Conservation (phyloP, 1,140 invertebrate genomes). For the Linepithema humile region DNA sequence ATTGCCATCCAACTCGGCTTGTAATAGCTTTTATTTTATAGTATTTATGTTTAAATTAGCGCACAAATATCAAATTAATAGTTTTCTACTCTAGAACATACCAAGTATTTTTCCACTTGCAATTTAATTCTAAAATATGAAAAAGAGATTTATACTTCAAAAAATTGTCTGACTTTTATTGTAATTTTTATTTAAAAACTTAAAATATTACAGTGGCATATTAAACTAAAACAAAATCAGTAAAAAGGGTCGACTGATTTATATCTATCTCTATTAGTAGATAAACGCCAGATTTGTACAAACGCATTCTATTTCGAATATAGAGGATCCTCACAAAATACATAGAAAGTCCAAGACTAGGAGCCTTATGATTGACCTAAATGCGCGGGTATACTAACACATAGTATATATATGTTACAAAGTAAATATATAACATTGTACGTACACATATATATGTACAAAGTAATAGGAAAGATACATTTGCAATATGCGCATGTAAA, state of each 20-base stretch:
- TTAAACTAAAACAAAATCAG: too few species aligned
- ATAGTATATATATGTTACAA: background rate
- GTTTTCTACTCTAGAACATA: background rate
- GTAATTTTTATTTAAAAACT: background rate
- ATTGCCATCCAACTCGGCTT: too few species aligned
- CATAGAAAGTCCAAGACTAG: constrained; percentile 1
- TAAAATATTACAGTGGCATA: too few species aligned
- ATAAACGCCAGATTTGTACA: constrained; percentile 22
- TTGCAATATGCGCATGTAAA: background rate
- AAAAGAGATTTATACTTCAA: too few species aligned
- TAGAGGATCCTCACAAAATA: background rate
- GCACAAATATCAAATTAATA: background rate
- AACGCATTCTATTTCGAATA: constrained; percentile 46
- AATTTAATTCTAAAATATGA: background rate
- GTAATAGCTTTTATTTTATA: too few species aligned
- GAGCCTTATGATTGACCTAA: constrained; percentile 41
- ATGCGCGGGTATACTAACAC: background rate
- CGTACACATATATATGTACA: background rate
- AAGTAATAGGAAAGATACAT: constrained; percentile 10
- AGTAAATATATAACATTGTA: background rate
- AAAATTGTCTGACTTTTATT: background rate
- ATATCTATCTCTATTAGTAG: too few species aligned
- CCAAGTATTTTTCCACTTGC: background rate
- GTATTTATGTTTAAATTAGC: too few species aligned
- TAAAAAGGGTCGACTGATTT: too few species aligned